Evolutionary conservation across 2,888 invertebrate genomes (phyloP), one percentile per base, ranked within the genome.

Genomic region (Pyrrhia umbra): DNA sequence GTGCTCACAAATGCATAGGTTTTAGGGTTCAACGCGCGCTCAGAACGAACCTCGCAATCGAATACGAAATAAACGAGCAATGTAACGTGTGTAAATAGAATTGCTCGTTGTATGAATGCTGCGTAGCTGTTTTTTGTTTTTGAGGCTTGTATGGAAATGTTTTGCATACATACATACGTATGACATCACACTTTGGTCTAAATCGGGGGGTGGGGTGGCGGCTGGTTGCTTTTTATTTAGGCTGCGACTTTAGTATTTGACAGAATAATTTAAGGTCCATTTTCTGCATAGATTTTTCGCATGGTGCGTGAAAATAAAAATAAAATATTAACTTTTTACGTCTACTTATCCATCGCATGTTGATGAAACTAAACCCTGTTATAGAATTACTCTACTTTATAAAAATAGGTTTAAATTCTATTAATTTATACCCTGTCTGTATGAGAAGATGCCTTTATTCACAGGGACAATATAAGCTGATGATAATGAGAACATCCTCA

Each of bases 1-100:
- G 68, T 75, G 66, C 58, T 80, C 64, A 71, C 75, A 78, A 80
- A 78, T 80, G 78, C 80, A 78, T 75, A 80, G 78, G 59, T 80
- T 80, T 76, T 77, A 64, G 80, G 66, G 68, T 68, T 65, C 80
- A 51, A 57, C 42, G 77, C 62, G 58, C 66, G 49, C 20, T 75
- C 34, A 18, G 61, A 55, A 55, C 50, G 45, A 61, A 55, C 46
- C 63, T 42, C 45, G 46, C 62, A 60, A 70, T 68, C 74, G 77
- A 74, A 78, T 69, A 52, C 45, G 58, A 63, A 76, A 67, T 63
- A 62, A 64, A 75, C 79, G 71, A 67, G 63, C 67, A 57, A 60
- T 60, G 65, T 63, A 75, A 71, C 60, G 46, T 20, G 46, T 49
- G 54, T 57, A 71, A 64, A 77, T 75, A 54, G 62, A 75, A 75